These are phyloP conservation scores for Uria lomvia DNA, from an alignment of 2,113 vertebrate genomes.

Conservation along the genomic window DNA sequence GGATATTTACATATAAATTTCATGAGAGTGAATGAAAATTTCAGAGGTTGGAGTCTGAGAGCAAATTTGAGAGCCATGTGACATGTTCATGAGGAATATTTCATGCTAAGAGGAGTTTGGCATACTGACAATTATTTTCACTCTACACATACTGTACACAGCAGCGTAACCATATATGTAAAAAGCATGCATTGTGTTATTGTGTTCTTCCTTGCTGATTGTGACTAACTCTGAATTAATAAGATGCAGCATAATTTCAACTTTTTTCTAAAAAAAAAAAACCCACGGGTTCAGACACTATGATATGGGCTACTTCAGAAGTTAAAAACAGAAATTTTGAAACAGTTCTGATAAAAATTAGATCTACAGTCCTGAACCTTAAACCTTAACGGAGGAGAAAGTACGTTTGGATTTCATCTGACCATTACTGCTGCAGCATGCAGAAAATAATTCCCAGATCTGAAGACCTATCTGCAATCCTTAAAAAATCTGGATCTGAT, in stretches of 20 bases:
- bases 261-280: neutral
- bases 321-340: neutral
- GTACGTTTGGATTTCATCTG: neutral
- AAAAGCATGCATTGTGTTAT: neutral
- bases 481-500: neutral
- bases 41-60: neutral
- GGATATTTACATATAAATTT: neutral
- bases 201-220: neutral
- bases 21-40: neutral
- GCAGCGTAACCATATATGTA: neutral
- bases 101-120: neutral
- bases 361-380: neutral
- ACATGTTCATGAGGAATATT: neutral
- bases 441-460: neutral
- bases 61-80: neutral
- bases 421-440: neutral
- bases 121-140: neutral
- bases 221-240: neutral
- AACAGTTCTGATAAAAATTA: neutral
- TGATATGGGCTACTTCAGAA: rapidly evolving
- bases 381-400: neutral
- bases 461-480: neutral
- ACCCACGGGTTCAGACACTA: rapidly evolving
- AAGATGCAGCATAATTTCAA: neutral
- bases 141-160: neutral